A percentile compares a stretch with the other conserved stretches of the same genome.
phyloP scores from a whole-genome alignment of 2,113 vertebrate genomes.

The Beaufortia kweichowensis region DNA sequence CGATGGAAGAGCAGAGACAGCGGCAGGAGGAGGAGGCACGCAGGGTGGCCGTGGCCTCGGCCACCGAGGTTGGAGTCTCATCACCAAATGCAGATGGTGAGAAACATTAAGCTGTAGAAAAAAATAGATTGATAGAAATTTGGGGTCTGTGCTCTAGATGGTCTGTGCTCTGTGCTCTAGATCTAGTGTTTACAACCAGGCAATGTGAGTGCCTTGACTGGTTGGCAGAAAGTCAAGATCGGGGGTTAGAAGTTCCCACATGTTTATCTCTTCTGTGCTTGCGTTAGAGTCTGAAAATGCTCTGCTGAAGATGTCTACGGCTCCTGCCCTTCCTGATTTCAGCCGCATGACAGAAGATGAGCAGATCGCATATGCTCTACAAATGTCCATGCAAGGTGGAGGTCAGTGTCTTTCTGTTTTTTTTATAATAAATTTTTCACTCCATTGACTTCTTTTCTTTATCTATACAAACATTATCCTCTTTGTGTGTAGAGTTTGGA shows the following conservation, averaged over 20 bases:
- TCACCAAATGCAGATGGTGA: conserved; percentile 80
- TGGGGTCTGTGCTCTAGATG: no score
- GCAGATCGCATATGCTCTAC: conserved; percentile 98
- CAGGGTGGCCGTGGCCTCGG: conserved; percentile 83
- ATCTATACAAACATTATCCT: background rate
- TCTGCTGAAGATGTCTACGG: conserved; percentile 92
- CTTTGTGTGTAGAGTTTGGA: conserved; percentile 28
- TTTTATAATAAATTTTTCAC: background rate
- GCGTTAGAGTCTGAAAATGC: conserved; percentile 87
- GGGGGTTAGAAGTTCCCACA: background rate
- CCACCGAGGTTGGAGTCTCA: conserved; percentile 80
- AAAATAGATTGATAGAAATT: background rate
- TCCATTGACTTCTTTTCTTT: background rate
- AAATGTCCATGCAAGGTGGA: conserved; percentile 92
- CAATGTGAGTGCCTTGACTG: no score
- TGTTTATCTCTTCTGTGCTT: background rate
- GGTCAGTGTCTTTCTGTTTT: conserved; percentile 53
- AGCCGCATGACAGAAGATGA: conserved; percentile 98
- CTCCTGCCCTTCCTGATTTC: conserved; percentile 88
- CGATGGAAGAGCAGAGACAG: conserved; percentile 97
- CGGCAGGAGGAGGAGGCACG: conserved; percentile 93
- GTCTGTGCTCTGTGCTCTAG: no score
- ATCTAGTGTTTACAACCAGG: no score
- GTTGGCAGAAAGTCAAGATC: no score
- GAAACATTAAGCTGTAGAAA: background rate